Conservation (phyloP, 2,797 vertebrate genomes). For the Zalophus californianus region DNA sequence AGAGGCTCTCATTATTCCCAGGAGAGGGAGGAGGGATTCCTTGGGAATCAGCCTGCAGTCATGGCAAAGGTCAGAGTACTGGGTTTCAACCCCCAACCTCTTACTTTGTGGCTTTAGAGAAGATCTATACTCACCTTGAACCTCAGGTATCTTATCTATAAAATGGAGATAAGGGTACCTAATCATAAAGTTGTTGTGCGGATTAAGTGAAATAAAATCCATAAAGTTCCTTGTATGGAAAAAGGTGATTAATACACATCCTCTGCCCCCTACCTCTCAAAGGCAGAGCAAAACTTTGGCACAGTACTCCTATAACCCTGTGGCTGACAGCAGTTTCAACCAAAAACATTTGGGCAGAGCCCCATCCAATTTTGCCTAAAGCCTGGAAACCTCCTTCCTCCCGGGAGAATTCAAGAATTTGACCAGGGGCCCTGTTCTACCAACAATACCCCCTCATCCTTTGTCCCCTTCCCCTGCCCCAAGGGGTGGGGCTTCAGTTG, state of each 20-base stretch:
- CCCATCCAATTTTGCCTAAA: background rate
- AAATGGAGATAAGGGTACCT: background rate
- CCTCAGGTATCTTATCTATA: background rate
- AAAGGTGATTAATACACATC: background rate
- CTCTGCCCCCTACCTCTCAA: background rate
- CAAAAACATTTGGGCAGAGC: background rate
- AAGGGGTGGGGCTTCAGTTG: background rate
- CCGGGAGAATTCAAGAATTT: background rate
- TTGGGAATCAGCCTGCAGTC: background rate
- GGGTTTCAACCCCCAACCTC: background rate
- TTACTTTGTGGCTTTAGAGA: background rate
- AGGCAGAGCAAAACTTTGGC: background rate
- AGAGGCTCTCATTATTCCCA: background rate
- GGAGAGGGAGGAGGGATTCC: background rate
- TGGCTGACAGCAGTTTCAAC: background rate
- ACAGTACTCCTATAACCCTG: background rate
- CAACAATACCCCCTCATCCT: rapidly evolving
- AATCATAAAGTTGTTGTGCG: background rate
- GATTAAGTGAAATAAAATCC: background rate
- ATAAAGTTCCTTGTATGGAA: background rate
- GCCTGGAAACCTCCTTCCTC: background rate
- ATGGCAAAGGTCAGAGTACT: background rate
- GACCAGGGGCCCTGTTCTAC: background rate
- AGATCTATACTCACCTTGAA: background rate
- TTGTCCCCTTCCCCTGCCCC: background rate